phyloP scores from a whole-genome alignment of 2,888 invertebrate species.

The Tuta absoluta region DNA sequence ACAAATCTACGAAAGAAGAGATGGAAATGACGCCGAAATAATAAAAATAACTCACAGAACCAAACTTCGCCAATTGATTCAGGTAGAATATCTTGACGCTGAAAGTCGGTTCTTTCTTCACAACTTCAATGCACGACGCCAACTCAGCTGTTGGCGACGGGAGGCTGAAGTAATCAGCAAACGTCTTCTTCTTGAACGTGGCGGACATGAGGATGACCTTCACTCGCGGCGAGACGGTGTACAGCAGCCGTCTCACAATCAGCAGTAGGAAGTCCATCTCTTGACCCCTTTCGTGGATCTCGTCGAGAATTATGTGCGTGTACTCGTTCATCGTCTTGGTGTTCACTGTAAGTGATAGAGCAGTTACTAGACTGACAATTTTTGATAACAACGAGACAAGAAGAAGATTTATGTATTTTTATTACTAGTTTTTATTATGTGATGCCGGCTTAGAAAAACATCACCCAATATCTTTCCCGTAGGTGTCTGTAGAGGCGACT shows the following conservation, averaged over 20 bases:
- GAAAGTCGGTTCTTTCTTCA: slow-evolving; percentile 73
- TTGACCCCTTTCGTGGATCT: slow-evolving; percentile 95
- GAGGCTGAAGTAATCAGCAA: slow-evolving; percentile 84
- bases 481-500: too few species aligned
- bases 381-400: too few species aligned
- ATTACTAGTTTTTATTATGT: background rate
- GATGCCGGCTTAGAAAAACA: too few species aligned
- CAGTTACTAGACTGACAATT: background rate
- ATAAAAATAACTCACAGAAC: slow-evolving; percentile 61
- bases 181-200: slow-evolving; percentile 88
- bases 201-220: slow-evolving; percentile 94
- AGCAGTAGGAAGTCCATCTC: slow-evolving; percentile 95
- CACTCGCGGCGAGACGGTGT: slow-evolving; percentile 71
- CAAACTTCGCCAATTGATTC: slow-evolving; percentile 74
- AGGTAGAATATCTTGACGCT: slow-evolving; percentile 84
- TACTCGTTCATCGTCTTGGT: slow-evolving; percentile 87
- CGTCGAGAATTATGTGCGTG: slow-evolving; percentile 95
- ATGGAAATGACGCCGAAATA: slow-evolving; percentile 17
- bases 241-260: slow-evolving; percentile 88
- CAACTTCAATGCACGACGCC: slow-evolving; percentile 70
- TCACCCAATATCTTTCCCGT: too few species aligned
- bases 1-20: background rate
- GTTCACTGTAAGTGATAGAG: slow-evolving; percentile 65
- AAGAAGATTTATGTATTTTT: background rate
- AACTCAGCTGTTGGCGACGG: slow-evolving; percentile 52